A percentile compares a stretch with the other conserved stretches of the same genome.
These are phyloP conservation scores for Ceyx cyanopectus DNA, from an alignment of 2,113 vertebrate species.

Conservation along the genomic window DNA sequence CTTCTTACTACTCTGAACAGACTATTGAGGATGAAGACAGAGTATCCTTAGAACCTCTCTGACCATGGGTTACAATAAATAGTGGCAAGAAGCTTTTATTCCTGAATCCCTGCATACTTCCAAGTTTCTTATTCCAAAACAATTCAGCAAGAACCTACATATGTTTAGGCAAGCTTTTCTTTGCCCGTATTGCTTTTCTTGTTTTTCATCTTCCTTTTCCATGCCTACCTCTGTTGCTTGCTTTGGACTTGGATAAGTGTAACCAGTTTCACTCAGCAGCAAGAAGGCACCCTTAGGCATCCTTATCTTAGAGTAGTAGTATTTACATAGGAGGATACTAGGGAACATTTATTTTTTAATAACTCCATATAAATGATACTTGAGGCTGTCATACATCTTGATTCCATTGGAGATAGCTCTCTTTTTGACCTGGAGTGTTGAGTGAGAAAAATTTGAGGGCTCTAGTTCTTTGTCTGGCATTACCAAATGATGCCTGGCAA, in stretches of 20 bases:
- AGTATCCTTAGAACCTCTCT: neutral
- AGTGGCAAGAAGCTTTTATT: neutral
- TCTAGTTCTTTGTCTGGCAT: accelerated
- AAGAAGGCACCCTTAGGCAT: slow-evolving; percentile 54
- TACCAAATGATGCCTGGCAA: slow-evolving; percentile 12
- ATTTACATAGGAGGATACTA: slow-evolving; percentile 19
- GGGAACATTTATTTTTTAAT: slow-evolving; percentile 30
- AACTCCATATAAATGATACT: neutral
- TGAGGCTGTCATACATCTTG: neutral
- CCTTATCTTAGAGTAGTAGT: slow-evolving; percentile 22
- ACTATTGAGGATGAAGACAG: neutral
- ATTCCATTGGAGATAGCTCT: neutral
- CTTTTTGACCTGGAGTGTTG: neutral
- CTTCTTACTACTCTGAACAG: neutral
- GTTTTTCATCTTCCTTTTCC: slow-evolving; percentile 36
- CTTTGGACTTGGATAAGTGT: slow-evolving; percentile 1
- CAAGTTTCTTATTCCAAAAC: neutral
- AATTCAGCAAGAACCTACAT: neutral
- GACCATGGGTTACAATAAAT: neutral
- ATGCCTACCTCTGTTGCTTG: neutral
- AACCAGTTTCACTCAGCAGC: neutral
- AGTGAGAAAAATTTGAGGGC: neutral
- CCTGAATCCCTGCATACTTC: neutral
- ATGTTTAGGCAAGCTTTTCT: slow-evolving; percentile 39
- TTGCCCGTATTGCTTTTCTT: neutral